Evolutionary conservation across 1,140 invertebrate species (phyloP).

Genomic region (Papilio glaucus): DNA sequence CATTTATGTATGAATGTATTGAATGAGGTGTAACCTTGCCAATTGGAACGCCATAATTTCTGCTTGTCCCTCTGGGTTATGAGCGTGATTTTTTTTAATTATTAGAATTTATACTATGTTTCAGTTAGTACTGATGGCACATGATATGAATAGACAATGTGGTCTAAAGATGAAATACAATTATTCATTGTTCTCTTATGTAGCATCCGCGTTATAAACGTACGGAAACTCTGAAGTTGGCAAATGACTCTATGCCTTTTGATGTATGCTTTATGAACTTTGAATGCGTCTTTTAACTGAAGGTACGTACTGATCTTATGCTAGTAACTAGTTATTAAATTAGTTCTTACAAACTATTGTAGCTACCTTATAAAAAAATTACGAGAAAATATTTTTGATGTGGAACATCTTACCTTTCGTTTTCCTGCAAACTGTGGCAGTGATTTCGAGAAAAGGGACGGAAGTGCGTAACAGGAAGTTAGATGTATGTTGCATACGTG

Average conservation of each 20-base stretch:
- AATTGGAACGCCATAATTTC: too few relatives aligned
- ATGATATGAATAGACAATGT: background rate
- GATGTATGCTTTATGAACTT: constrained; percentile 2
- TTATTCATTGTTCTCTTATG: constrained; percentile 12
- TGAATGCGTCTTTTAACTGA: background rate
- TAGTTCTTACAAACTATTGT: background rate
- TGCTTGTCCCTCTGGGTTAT: too few relatives aligned
- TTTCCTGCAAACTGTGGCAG: too few relatives aligned
- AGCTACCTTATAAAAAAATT: too few relatives aligned
- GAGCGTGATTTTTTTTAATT: too few relatives aligned
- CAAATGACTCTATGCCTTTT: constrained; percentile 8
- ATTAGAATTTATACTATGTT: background rate
- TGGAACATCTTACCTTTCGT: too few relatives aligned
- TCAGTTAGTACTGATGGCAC: background rate
- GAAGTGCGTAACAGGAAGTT: too few relatives aligned
- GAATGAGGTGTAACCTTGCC: too few relatives aligned
- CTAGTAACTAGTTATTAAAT: background rate
- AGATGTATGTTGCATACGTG: too few relatives aligned
- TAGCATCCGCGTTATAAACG: constrained; percentile 3
- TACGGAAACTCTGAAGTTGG: constrained; percentile 5
- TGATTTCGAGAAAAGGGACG: too few relatives aligned
- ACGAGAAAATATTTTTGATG: too few relatives aligned
- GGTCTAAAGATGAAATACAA: constrained; percentile 4
- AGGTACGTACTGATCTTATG: background rate
- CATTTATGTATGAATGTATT: too few relatives aligned